phyloP scores from a whole-genome alignment of 2,888 invertebrate genomes.

The Strigamia crassipes region DNA sequence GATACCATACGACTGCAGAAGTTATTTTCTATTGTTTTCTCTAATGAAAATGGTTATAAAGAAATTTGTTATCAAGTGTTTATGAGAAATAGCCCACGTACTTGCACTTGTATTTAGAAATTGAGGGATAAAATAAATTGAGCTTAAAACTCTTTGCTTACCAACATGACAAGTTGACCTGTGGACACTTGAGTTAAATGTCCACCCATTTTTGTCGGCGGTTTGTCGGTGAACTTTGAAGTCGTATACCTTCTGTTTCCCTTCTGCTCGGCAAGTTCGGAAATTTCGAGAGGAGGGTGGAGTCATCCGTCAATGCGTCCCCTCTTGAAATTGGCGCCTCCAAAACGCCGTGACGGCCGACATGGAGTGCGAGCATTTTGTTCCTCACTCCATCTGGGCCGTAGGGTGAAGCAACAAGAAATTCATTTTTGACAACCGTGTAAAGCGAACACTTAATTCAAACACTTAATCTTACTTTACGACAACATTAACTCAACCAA shows the following conservation, averaged over 20 bases:
- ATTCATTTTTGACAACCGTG: conserved; percentile 23
- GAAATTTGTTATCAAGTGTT: no score
- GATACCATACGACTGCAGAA: no score
- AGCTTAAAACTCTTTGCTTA: conserved; percentile 28
- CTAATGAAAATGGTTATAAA: no score
- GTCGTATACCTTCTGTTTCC: neutral
- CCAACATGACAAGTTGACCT: neutral
- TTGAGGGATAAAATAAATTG: neutral
- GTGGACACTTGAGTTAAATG: neutral
- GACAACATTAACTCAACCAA: neutral
- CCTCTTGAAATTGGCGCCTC: conserved; percentile 28
- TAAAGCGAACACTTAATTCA: conserved; percentile 31
- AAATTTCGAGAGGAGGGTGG: conserved; percentile 18
- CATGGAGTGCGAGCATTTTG: conserved; percentile 34
- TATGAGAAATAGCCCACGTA: neutral
- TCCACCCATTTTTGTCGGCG: conserved; percentile 18
- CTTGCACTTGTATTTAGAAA: neutral
- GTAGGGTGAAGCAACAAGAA: conserved; percentile 27
- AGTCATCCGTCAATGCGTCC: neutral
- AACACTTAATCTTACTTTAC: conserved; percentile 19
- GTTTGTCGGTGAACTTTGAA: conserved; percentile 26
- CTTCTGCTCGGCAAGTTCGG: neutral
- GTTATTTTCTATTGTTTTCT: no score
- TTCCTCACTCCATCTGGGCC: conserved; percentile 28
- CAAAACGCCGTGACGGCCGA: conserved; percentile 33